phyloP scores from a whole-genome alignment of 2,113 vertebrate species.

The Panthera uncia region DNA sequence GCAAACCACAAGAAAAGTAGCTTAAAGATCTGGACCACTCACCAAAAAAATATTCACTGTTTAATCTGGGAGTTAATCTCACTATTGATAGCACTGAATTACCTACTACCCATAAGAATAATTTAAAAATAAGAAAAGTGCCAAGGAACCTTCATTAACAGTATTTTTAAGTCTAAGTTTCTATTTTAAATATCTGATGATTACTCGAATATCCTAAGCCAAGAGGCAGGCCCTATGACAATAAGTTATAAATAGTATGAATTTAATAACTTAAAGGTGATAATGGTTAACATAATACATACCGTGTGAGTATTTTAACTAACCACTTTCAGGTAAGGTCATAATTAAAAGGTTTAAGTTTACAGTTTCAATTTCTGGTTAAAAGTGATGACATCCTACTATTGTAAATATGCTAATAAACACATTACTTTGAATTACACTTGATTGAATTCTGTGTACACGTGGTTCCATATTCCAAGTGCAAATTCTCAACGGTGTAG shows the following conservation, averaged over 20 bases:
- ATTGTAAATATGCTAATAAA: constrained; percentile 50
- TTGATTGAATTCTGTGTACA: constrained; percentile 68
- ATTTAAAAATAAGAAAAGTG: constrained; percentile 36
- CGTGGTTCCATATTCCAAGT: constrained; percentile 61
- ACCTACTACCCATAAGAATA: not conserved
- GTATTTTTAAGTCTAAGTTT: constrained; percentile 50
- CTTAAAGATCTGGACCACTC: constrained; percentile 56
- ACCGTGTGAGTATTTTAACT: constrained; percentile 54
- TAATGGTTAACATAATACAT: constrained; percentile 69
- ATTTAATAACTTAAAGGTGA: constrained; percentile 78
- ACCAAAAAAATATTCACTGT: not conserved
- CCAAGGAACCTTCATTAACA: constrained; percentile 15
- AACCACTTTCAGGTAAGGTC: constrained; percentile 43
- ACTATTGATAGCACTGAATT: not conserved
- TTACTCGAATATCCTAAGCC: constrained; percentile 51
- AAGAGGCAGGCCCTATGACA: constrained; percentile 23
- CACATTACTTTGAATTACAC: constrained; percentile 61
- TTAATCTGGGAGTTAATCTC: not conserved
- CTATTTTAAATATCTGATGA: constrained; percentile 59
- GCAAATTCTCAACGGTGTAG: constrained; percentile 58
- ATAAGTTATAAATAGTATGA: constrained; percentile 73
- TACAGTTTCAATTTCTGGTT: constrained; percentile 24
- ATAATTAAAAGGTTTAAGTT: constrained; percentile 52
- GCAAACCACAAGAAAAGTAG: constrained; percentile 33
- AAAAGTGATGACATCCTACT: constrained; percentile 31